Percentiles rank a stretch among this genome's conserved stretches.
phyloP scores from a whole-genome alignment of 2,888 invertebrate genomes.

The Tribolium freemani region DNA sequence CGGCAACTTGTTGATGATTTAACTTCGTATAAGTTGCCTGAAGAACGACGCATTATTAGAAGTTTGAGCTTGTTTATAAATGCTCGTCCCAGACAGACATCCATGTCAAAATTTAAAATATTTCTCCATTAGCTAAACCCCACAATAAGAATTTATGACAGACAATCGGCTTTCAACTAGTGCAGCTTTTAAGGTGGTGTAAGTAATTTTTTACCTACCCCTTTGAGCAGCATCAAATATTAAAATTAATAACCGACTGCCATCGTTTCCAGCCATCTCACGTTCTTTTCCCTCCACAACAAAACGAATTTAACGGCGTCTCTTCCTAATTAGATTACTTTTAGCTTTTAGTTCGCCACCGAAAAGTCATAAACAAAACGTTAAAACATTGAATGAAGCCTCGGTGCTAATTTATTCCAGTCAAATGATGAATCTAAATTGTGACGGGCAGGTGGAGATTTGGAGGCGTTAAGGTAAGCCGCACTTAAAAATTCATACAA shows the following conservation, averaged over 20 bases:
- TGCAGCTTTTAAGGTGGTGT: constrained; percentile 21
- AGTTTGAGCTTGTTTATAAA: background rate
- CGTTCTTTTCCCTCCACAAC: constrained; percentile 6
- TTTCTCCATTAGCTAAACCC: constrained; percentile 12
- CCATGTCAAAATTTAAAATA: background rate
- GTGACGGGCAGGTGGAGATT: constrained; percentile 9
- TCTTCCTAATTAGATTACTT: constrained; percentile 12
- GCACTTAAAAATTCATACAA: constrained; percentile 38
- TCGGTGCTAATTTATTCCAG: constrained; percentile 30
- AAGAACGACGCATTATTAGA: background rate
- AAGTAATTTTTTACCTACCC: constrained; percentile 5
- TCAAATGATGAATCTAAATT: constrained; percentile 21
- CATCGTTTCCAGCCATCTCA: constrained; percentile 8
- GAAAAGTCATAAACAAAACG: constrained; percentile 7
- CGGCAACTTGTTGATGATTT: background rate
- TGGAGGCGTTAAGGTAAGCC: constrained; percentile 34
- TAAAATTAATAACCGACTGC: constrained; percentile 25
- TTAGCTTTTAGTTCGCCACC: constrained; percentile 5
- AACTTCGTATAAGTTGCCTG: background rate
- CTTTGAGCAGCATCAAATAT: constrained; percentile 19
- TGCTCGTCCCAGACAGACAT: background rate
- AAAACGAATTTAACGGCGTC: constrained; percentile 23
- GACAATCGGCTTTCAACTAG: constrained; percentile 10
- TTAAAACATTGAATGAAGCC: constrained; percentile 6
- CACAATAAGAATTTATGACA: constrained; percentile 10